Conservation (phyloP, 2,113 vertebrate species). For the Rhinogobius similis region DNA sequence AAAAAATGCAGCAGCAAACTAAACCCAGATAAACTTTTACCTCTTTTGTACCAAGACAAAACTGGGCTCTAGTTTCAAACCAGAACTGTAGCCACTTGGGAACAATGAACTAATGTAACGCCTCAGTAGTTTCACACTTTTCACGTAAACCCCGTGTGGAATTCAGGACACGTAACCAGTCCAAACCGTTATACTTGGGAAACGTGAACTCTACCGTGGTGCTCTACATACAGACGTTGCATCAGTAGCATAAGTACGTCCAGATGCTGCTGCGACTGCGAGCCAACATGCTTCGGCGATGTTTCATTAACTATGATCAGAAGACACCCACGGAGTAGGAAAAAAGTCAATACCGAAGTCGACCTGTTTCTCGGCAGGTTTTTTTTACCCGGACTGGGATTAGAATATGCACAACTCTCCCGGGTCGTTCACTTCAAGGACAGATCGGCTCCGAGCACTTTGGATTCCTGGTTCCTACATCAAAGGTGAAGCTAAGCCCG, state of each 20-base stretch:
- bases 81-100: neutral
- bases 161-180: neutral
- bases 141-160: neutral
- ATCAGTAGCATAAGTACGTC: constrained; percentile 29
- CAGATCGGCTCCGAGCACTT: constrained; percentile 60
- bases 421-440: constrained; percentile 64
- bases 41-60: neutral
- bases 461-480: constrained; percentile 66
- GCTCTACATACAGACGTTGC: neutral
- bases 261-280: constrained; percentile 27
- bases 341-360: constrained; percentile 18
- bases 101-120: neutral
- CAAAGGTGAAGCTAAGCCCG: constrained; percentile 67
- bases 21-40: too few species aligned
- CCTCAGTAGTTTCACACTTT: neutral
- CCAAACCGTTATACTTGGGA: neutral
- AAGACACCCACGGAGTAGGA: constrained; percentile 17
- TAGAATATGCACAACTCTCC: constrained; percentile 54
- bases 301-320: constrained; percentile 42
- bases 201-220: constrained; percentile 16
- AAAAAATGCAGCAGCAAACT: too few species aligned
- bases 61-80: neutral
- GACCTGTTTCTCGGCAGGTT: constrained; percentile 34
- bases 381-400: constrained; percentile 44
- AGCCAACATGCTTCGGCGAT: constrained; percentile 27